Conservation (phyloP, 2,888 invertebrate species). For the Oxyscelio sp. region DNA sequence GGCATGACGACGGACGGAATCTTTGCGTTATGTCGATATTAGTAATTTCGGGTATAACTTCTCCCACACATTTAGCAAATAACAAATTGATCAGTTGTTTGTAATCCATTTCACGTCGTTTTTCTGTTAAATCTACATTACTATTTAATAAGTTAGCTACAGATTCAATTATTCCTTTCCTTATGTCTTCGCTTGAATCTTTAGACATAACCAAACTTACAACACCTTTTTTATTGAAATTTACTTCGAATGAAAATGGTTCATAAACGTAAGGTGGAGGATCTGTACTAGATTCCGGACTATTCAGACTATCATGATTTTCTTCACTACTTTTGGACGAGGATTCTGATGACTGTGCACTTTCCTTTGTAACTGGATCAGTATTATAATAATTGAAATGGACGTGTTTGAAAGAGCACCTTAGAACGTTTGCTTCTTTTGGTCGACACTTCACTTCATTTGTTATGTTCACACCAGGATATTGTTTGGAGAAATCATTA, state of each 20-base stretch:
- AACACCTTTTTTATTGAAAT: constrained; percentile 8
- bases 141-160: constrained; percentile 14
- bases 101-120: neutral
- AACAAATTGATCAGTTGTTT: neutral
- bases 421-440: constrained; percentile 7
- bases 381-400: neutral
- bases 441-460: constrained; percentile 29
- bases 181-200: neutral
- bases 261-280: neutral
- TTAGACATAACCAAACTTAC: neutral
- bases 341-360: neutral
- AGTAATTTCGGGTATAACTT: constrained; percentile 79
- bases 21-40: constrained; percentile 67
- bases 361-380: constrained; percentile 12
- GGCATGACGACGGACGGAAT: constrained; percentile 63
- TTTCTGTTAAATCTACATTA: neutral
- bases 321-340: no score
- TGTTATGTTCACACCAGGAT: constrained; percentile 14
- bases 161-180: neutral
- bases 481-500: neutral
- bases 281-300: neutral
- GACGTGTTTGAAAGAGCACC: constrained; percentile 6
- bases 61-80: neutral
- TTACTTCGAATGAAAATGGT: constrained; percentile 2
- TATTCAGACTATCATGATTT: no score